Conservation (phyloP, 2,113 vertebrate genomes). For the Phainopepla nitens region DNA sequence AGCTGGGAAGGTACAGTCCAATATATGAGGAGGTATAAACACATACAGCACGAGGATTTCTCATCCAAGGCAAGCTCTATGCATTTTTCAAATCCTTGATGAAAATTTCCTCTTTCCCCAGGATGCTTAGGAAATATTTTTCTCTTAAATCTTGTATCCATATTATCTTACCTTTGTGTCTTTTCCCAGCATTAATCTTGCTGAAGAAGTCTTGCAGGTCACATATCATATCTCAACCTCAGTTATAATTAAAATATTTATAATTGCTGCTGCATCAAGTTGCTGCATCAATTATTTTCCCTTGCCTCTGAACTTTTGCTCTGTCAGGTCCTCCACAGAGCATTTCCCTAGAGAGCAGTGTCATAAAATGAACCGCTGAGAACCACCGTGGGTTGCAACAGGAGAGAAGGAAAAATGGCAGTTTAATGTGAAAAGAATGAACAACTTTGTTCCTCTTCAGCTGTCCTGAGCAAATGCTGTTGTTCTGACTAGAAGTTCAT, state of each 20-base stretch:
- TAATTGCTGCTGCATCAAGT: not conserved
- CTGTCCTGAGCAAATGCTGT: not conserved
- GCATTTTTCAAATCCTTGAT: not conserved
- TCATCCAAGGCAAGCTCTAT: not conserved
- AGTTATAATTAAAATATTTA: not conserved
- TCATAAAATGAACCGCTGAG: not conserved
- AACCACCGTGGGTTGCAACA: not conserved
- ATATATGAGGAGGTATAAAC: not conserved
- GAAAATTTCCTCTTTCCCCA: not conserved
- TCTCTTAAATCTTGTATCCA: not conserved
- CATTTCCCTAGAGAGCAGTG: not conserved
- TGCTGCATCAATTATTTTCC: not conserved
- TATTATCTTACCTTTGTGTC: not conserved
- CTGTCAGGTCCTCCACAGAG: not conserved
- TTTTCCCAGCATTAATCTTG: not conserved
- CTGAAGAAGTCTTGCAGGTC: not conserved
- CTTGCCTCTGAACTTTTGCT: not conserved
- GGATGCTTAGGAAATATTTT: not conserved
- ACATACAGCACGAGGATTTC: not conserved
- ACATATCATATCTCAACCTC: not conserved
- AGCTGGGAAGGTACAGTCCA: not conserved
- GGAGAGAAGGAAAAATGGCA: not conserved
- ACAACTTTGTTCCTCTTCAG: not conserved
- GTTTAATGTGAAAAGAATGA: not conserved
- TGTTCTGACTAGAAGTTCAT: not conserved